Percentiles rank a stretch among this genome's conserved stretches.
Evolutionary conservation across 2,113 vertebrate species (phyloP).

Genomic region (Lates calcarifer): DNA sequence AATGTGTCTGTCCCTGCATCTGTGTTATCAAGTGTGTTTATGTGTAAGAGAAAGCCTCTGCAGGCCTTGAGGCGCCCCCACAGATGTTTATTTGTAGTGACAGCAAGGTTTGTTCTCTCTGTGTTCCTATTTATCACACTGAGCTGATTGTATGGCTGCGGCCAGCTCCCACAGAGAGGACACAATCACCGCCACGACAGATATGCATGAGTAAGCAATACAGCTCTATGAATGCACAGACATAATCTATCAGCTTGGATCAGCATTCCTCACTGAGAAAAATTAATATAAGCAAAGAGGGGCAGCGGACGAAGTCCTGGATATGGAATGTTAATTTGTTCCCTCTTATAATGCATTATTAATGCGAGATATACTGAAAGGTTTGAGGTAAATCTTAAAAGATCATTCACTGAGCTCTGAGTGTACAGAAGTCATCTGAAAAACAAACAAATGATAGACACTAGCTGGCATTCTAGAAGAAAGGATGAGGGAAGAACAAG

Average conservation of each 20-base stretch:
- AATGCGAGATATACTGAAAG: slow-evolving; percentile 35
- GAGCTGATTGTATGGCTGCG: slow-evolving; percentile 69
- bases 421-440: slow-evolving; percentile 41
- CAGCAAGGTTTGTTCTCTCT: slow-evolving; percentile 73
- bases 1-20: slow-evolving; percentile 34
- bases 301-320: slow-evolving; percentile 26
- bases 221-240: slow-evolving; percentile 49
- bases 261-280: slow-evolving; percentile 50
- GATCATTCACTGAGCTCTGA: slow-evolving; percentile 33
- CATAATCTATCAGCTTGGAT: slow-evolving; percentile 68
- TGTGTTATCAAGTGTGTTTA: slow-evolving; percentile 52
- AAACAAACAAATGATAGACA: slow-evolving; percentile 66
- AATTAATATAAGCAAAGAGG: slow-evolving; percentile 38
- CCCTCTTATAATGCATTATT: slow-evolving; percentile 35
- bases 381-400: slow-evolving; percentile 43
- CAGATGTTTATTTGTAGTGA: slow-evolving; percentile 80
- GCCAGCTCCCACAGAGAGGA: slow-evolving; percentile 65
- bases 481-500: slow-evolving; percentile 37
- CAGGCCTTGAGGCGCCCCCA: slow-evolving; percentile 66
- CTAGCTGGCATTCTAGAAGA: slow-evolving; percentile 53
- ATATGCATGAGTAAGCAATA: slow-evolving; percentile 74
- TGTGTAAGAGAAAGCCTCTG: slow-evolving; percentile 65
- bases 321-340: slow-evolving; percentile 45
- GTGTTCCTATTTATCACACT: slow-evolving; percentile 75
- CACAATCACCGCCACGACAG: slow-evolving; percentile 55